Base-by-base conservation (phyloP, 1,140 invertebrate species). In the Lasaia peninsularis region DNA sequence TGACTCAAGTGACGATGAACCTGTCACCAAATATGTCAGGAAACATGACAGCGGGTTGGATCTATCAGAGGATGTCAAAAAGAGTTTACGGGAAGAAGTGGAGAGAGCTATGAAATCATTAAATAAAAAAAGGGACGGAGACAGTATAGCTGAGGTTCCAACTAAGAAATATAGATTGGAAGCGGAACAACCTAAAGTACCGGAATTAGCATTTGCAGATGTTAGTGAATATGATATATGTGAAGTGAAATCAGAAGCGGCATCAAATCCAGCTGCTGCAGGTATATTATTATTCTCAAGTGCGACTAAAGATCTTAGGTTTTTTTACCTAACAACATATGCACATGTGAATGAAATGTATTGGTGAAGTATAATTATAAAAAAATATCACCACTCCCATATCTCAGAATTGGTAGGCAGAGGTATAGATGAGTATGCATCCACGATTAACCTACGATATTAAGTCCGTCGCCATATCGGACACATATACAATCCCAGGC, bases 11-110 rank as follows among this genome's bases (percentile, higher is more conserved):
- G 82, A 83, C 57, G 79, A 87, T 69, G 76, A 81, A 55, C 85
- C 85, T 0, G 86, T 88, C n/a, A 86, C 73, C 1, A 86, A 82
- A 62, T 85, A 86, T 32, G 62, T 66, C 0, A 80, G 67, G 35
- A 71, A 72, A 10, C 64, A 74, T 60, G 73, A 80, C 49, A 80
- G 68, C 20, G 71, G 72, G 0, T 58, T 80, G 0, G 78, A 84
- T 31, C 52, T 86, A 31, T 63, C 80, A 0, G 81, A 88, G 52
- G 75, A 82, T 34, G 62, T 78, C 0, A 88, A 86, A 63, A 55
- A 52, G 2, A 60, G 51, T 49, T 84, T 88, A 48, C 55, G 71
- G 8, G 68, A 69, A 33, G 85, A 86, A 64, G 69, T 88, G 0
- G 40, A 62, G 0, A 68, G 75, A 48, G 74, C 74, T 5, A 12